Conservation (phyloP, 2,888 invertebrate species). For the Melinaea marsaeus region DNA sequence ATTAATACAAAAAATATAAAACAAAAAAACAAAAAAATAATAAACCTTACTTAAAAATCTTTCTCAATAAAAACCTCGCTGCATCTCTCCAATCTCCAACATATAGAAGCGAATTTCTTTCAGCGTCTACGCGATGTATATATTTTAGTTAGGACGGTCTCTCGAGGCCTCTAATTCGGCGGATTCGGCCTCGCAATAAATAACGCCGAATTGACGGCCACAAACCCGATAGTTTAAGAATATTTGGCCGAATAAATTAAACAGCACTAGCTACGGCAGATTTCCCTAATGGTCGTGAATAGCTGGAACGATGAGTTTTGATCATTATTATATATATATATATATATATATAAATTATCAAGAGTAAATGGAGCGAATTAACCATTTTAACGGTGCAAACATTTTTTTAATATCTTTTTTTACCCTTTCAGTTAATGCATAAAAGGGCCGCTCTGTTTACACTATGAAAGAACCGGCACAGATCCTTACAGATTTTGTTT, state of each 20-base stretch:
- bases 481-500: too few relatives aligned
- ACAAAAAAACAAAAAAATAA: too few relatives aligned
- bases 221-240: slow-evolving; percentile 77
- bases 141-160: slow-evolving; percentile 30
- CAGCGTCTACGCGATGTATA: slow-evolving; percentile 15
- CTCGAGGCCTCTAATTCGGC: slow-evolving; percentile 37
- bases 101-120: slow-evolving; percentile 7
- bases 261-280: slow-evolving; percentile 68
- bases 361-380: too few relatives aligned
- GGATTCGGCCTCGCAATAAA: slow-evolving; percentile 52
- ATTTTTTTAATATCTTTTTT: neutral
- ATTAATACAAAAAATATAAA: too few relatives aligned
- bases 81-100: too few relatives aligned
- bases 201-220: slow-evolving; percentile 63
- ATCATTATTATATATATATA: slow-evolving; percentile 36
- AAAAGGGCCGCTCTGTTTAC: too few relatives aligned
- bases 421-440: too few relatives aligned
- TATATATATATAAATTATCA: too few relatives aligned
- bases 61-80: neutral
- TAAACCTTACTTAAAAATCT: too few relatives aligned
- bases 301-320: slow-evolving; percentile 38
- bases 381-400: neutral
- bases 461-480: too few relatives aligned
- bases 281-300: slow-evolving; percentile 74
- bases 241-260: slow-evolving; percentile 76